Base-by-base conservation (phyloP, 2,797 vertebrate species). In the Parambassis ranga region DNA sequence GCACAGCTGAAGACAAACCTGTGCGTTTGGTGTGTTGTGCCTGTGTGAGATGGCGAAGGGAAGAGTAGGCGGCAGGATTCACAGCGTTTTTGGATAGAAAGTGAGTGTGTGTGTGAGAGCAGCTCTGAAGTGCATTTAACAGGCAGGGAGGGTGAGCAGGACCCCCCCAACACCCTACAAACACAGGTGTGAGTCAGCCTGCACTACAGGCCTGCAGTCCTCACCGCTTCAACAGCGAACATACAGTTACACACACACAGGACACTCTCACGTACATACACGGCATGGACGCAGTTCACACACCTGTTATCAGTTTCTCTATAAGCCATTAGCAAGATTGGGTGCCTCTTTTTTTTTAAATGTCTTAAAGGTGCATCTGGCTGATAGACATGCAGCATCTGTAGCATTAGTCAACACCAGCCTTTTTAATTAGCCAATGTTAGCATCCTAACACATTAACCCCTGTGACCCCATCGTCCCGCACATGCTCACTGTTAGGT, bases 131-230 rank as follows among this genome's bases (percentile, higher is more conserved):
- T 57, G 55, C 72, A 59, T 80, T 71, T 51, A 65, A 67, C 61
- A 53, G 61, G 56, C 48, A 47, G 41, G 62, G 58, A 44, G 68
- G 48, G 37, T 10, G 7, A 71, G 74, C 52, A 58, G 75, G 75
- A 75, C 59, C 69, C 59, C 69, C 55, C 63, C 60, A 51, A 28
- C 4, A 7, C 57, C 60, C 71, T 41, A 46, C 33, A 42, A 77
- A 75, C 66, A 63, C 38, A 10, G 7, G 37, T 36, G 35, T 79
- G 78, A 79, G 58, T 83, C 83, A 81, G 59, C 22, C 57, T 26
- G 30, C 55, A 14, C 52, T 31, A n/a, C 38, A 22, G 62, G 33
- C 65, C 65, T 42, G 50, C n/a, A 42, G 33, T 31, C 48, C 48
- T 6, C 31, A 61, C 58, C 41, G 27, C 56, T 65, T 55, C 28